Evolutionary conservation across 2,888 invertebrate genomes (phyloP).

Genomic region (Lasioglossum oenotherae): DNA sequence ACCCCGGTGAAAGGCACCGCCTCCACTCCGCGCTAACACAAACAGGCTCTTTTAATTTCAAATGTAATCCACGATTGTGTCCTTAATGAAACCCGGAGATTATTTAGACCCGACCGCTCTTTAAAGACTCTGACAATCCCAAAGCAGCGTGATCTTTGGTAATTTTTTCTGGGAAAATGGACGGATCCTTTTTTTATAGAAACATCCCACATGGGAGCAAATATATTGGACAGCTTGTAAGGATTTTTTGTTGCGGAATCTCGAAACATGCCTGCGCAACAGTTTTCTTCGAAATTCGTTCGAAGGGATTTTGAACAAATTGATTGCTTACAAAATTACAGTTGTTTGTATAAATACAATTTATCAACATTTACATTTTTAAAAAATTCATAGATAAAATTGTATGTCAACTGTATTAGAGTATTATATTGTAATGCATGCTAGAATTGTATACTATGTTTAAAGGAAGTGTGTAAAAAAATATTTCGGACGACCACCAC

Average conservation of each 20-base stretch:
- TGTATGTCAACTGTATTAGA: too few species aligned
- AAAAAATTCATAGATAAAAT: too few species aligned
- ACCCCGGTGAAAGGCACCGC: conserved; percentile 33
- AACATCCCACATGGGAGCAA: background rate
- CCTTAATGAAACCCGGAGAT: conserved; percentile 14
- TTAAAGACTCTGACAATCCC: background rate
- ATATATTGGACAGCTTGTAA: background rate
- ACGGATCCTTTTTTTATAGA: background rate
- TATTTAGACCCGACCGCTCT: background rate
- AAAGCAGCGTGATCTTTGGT: background rate
- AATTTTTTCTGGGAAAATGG: background rate
- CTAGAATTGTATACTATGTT: background rate
- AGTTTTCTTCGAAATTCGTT: too few species aligned
- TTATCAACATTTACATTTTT: too few species aligned
- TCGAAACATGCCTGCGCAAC: too few species aligned
- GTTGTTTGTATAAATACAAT: too few species aligned
- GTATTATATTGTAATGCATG: too few species aligned
- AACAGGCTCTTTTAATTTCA: conserved; percentile 42
- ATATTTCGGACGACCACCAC: background rate
- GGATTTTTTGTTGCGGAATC: too few species aligned
- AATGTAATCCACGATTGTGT: conserved; percentile 34
- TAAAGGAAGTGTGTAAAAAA: background rate
- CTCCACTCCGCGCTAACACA: background rate
- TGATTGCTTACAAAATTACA: too few species aligned
- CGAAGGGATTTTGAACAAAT: too few species aligned